Conservation (phyloP, 2,797 vertebrate genomes). For the Arctocebus calabarensis region DNA sequence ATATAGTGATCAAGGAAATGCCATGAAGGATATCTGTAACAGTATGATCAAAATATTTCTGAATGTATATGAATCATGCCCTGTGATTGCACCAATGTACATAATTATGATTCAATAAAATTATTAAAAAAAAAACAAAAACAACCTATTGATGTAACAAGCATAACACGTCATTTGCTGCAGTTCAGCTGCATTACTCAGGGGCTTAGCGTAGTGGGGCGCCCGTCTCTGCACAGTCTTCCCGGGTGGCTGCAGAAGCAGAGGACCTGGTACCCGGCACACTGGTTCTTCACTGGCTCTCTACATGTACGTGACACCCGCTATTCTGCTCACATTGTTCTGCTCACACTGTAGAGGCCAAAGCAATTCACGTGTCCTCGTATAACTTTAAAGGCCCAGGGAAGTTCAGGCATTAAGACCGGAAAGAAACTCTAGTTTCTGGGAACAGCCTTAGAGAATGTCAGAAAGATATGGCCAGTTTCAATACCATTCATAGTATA, state of each 20-base stretch:
- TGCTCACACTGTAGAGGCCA: neutral
- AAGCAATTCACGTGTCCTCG: neutral
- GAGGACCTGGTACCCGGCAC: rapidly evolving
- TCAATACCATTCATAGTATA: neutral
- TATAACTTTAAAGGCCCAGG: neutral
- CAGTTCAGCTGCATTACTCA: neutral
- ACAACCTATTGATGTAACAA: neutral
- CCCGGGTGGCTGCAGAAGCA: neutral
- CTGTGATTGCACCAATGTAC: too few relatives aligned
- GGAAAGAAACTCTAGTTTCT: neutral
- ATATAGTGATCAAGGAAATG: too few relatives aligned
- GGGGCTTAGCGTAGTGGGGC: neutral
- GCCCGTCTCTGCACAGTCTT: too few relatives aligned
- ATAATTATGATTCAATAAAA: too few relatives aligned
- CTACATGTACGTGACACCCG: too few relatives aligned
- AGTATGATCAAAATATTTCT: too few relatives aligned
- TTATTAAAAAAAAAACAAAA: slow-evolving; percentile 84
- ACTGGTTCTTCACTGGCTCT: neutral
- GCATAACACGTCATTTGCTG: neutral
- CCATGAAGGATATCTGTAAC: too few relatives aligned
- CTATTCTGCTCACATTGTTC: neutral
- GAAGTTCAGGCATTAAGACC: neutral
- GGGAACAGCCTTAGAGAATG: neutral
- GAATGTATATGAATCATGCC: too few relatives aligned
- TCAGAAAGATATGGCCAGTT: neutral